These are phyloP conservation scores for Galeopterus variegatus DNA, from an alignment of 2,113 vertebrate genomes.

Conservation along the genomic window DNA sequence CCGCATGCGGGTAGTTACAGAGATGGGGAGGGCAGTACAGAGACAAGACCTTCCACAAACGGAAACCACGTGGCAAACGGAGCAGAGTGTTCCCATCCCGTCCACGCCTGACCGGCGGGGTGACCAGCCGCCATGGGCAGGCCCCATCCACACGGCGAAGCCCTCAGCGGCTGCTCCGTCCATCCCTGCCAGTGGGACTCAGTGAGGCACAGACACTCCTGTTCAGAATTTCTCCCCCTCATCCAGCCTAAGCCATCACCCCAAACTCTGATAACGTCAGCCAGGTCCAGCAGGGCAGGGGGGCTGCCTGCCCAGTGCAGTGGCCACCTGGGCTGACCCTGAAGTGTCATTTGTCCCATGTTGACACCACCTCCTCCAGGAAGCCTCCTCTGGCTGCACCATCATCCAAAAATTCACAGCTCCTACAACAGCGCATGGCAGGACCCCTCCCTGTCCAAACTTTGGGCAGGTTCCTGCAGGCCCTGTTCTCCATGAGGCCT, in stretches of 20 bases:
- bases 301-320: background rate
- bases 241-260: background rate
- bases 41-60: background rate
- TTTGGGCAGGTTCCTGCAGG: no score
- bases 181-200: background rate
- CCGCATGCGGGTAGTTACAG: background rate
- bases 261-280: background rate
- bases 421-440: fast-evolving
- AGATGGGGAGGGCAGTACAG: background rate
- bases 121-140: fast-evolving
- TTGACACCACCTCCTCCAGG: background rate
- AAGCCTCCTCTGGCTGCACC: background rate
- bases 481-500: background rate
- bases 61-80: fast-evolving
- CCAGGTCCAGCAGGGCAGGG: background rate
- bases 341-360: fast-evolving
- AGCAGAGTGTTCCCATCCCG: fast-evolving
- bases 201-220: no score
- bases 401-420: background rate
- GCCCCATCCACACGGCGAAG: background rate
- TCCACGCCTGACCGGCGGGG: fast-evolving
- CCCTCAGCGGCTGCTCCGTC: background rate
- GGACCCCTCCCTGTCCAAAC: no score
- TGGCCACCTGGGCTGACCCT: fast-evolving
- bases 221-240: fast-evolving